Conservation (phyloP, 2,113 vertebrate genomes). For the Syngnathus scovelli region DNA sequence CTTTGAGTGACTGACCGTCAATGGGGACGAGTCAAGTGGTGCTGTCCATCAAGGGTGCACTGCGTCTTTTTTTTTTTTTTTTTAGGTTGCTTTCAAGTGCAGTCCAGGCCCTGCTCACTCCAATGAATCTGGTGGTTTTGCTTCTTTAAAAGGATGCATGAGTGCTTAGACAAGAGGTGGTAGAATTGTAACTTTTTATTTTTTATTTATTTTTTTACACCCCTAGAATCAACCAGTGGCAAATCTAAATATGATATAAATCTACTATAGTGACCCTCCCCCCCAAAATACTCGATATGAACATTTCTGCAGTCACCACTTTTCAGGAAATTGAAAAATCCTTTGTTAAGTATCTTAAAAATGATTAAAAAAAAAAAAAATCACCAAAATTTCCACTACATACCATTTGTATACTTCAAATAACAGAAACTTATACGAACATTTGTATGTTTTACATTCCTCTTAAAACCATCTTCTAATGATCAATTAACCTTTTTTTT, state of each 20-base stretch:
- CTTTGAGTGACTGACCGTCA: constrained; percentile 65
- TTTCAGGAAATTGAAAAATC: not conserved
- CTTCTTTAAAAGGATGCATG: constrained; percentile 17
- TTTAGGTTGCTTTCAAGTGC: constrained; percentile 28
- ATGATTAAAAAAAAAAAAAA: too few species aligned
- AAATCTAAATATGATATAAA: not conserved
- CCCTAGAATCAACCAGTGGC: not conserved
- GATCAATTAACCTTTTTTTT: not conserved
- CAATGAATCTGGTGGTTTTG: constrained; percentile 6
- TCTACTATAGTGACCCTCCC: too few species aligned
- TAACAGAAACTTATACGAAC: not conserved
- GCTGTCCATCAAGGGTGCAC: constrained; percentile 49
- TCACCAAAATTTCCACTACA: not conserved
- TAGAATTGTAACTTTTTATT: not conserved
- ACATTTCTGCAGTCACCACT: not conserved
- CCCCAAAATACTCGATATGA: too few species aligned
- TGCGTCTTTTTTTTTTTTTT: not conserved
- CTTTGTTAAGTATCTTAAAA: not conserved
- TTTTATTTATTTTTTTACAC: not conserved
- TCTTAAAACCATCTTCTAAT: not conserved
- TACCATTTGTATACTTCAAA: not conserved
- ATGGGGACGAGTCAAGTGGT: constrained; percentile 46
- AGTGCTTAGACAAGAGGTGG: not conserved
- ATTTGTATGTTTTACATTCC: not conserved
- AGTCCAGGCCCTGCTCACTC: constrained; percentile 24